A percentile compares a stretch with the other conserved stretches of the same genome.
Evolutionary conservation across 2,113 vertebrate species (phyloP).

Genomic region (Cairina moschata): DNA sequence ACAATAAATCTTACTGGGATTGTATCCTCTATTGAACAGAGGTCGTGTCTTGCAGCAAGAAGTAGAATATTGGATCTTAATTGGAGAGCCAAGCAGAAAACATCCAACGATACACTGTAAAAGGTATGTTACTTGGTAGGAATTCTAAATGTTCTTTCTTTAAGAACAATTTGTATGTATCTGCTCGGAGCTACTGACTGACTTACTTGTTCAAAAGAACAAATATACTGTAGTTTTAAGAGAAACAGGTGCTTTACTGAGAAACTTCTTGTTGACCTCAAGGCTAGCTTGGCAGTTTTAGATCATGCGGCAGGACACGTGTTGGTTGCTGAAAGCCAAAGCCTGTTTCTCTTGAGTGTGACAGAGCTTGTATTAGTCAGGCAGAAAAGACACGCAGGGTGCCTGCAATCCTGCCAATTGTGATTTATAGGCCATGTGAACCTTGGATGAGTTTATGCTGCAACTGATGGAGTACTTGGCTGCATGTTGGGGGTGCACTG

Average conservation of each 20-base stretch:
- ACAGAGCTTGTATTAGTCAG: not conserved
- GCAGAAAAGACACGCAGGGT: not conserved
- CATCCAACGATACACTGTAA: slow-evolving; percentile 98
- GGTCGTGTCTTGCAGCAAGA: slow-evolving; percentile 86
- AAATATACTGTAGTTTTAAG: not conserved
- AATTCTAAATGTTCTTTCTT: not conserved
- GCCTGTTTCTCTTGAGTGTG: not conserved
- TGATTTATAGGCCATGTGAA: accelerated
- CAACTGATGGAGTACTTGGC: not conserved
- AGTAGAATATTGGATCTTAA: slow-evolving; percentile 96
- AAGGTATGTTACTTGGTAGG: slow-evolving; percentile 80
- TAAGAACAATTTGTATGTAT: not conserved
- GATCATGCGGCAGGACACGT: accelerated
- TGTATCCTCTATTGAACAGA: slow-evolving; percentile 78
- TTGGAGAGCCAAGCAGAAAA: slow-evolving; percentile 97
- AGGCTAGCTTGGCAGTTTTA: not conserved
- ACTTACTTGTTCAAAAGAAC: not conserved
- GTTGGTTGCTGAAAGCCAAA: not conserved
- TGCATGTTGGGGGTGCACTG: not conserved
- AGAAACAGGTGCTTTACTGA: not conserved
- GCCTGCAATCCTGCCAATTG: accelerated
- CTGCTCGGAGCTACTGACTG: not conserved
- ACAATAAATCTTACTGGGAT: slow-evolving; percentile 18
- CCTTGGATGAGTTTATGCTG: not conserved
- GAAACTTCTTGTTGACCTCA: not conserved